Base-by-base conservation (phyloP, 2,888 invertebrate genomes). In the Macaria liturata region DNA sequence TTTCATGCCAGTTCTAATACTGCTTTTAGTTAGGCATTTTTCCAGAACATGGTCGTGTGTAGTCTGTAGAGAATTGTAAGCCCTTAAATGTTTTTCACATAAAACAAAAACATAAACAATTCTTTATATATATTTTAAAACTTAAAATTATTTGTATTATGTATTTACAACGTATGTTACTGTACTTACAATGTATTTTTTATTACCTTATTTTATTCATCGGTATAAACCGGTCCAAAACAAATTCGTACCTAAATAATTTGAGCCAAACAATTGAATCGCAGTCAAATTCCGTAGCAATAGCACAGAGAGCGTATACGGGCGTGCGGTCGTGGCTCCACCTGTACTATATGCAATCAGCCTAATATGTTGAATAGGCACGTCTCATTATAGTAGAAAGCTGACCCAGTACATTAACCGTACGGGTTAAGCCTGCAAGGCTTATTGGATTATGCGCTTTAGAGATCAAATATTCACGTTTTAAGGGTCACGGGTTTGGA, bases 381-480 rank as follows among this genome's bases (percentile, higher is more conserved):
- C 88, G 90, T 91, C 91, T 91, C 91, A 91, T 91, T 91, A 91
- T 84, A 85, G 87, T 88, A 84, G 87, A 74, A 77, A 83, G 89
- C 87, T 90, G 82, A 88, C 88, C 45, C 59, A 59, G 59, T 51
- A 59, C 59, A 59, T 59, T 59, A 59, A 51, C 59, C 54, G 54
- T 20, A 20, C 43, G 47, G 48, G 48, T 57, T 57, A 57, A 57
- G 52, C 57, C 48, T 45, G 44, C 34, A 32, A 39, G 40, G 43
- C 32, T 48, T 48, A 4, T 9, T 4, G 42, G 57, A 57, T 57
- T 57, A 57, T 44, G 44, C 7, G 39, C 37, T 9, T 48, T 34
- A 20, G 42, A 50, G 44, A 52, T 48, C 43, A 57, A 51, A 44
- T 46, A 43, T 39, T 46, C 56, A 46, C 39, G 39, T 56, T 56